Percentiles rank a stretch among this genome's conserved stretches.
These are phyloP conservation scores for Madoqua kirkii DNA, from an alignment of 2,113 vertebrate genomes.

Conservation along the genomic window DNA sequence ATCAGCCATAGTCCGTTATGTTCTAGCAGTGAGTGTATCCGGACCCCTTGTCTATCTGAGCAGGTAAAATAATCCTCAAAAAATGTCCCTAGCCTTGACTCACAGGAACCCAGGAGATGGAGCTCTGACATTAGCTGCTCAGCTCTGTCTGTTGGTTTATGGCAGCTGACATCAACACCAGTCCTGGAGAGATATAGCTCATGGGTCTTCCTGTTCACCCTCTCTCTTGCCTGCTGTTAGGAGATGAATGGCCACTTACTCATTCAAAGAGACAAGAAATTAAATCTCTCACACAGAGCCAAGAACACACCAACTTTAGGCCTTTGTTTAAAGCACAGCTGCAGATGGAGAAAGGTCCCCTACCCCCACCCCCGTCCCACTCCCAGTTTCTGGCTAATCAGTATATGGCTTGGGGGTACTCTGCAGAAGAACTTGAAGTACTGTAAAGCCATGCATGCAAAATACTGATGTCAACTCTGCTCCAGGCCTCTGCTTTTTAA, in stretches of 20 bases:
- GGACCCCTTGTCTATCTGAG: conserved; percentile 52
- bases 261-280: conserved; percentile 45
- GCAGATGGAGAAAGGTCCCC: accelerated
- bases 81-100: conserved; percentile 49
- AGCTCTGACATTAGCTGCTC: conserved; percentile 30
- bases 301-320: neutral
- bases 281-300: conserved; percentile 9
- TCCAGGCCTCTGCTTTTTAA: neutral
- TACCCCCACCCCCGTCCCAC: neutral
- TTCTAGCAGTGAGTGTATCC: conserved; percentile 41
- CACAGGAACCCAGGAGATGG: conserved; percentile 35
- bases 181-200: conserved; percentile 29
- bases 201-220: conserved; percentile 48
- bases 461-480: neutral
- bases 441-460: neutral
- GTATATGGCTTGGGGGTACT: neutral
- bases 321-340: neutral
- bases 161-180: conserved; percentile 38
- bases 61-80: conserved; percentile 65
- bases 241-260: conserved; percentile 54
- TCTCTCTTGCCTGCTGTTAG: conserved; percentile 51
- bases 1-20: conserved; percentile 18
- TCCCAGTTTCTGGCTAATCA: neutral
- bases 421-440: neutral
- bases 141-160: conserved; percentile 52